These are phyloP conservation scores for Lampris megalopsis DNA, from an alignment of 2,113 vertebrate genomes.

Conservation along the genomic window DNA sequence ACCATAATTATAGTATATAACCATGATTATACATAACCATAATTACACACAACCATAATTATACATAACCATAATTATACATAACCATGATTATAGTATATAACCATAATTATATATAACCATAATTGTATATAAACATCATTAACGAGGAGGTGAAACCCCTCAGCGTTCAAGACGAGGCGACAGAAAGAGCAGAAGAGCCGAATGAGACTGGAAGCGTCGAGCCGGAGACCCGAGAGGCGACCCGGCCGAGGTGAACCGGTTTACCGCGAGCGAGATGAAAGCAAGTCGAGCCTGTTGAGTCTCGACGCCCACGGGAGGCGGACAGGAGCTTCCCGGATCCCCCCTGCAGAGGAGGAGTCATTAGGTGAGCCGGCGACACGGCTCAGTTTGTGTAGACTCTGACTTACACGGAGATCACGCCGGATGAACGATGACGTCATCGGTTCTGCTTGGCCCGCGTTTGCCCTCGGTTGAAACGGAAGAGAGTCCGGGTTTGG, in stretches of 20 bases:
- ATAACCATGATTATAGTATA: too few species aligned
- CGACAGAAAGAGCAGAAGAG: neutral
- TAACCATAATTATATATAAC: too few species aligned
- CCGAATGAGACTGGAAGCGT: neutral
- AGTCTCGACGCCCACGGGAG: too few species aligned
- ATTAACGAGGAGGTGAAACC: slow-evolving; percentile 27
- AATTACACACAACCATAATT: too few species aligned
- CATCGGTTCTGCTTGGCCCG: neutral
- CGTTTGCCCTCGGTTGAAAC: neutral
- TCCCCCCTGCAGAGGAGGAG: neutral
- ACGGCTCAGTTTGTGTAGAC: neutral
- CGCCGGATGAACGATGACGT: neutral
- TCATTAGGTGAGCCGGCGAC: neutral
- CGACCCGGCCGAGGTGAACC: too few species aligned
- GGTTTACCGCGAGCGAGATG: too few species aligned
- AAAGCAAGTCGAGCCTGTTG: too few species aligned
- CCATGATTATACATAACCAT: too few species aligned
- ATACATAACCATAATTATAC: too few species aligned
- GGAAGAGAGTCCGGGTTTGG: neutral
- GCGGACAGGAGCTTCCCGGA: neutral
- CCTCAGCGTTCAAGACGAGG: neutral
- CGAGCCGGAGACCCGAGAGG: too few species aligned
- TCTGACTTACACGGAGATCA: neutral
- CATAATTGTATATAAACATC: neutral
- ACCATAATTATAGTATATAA: too few species aligned